phyloP scores from a whole-genome alignment of 1,140 invertebrate species.

The Drosophila nigromelanica region DNA sequence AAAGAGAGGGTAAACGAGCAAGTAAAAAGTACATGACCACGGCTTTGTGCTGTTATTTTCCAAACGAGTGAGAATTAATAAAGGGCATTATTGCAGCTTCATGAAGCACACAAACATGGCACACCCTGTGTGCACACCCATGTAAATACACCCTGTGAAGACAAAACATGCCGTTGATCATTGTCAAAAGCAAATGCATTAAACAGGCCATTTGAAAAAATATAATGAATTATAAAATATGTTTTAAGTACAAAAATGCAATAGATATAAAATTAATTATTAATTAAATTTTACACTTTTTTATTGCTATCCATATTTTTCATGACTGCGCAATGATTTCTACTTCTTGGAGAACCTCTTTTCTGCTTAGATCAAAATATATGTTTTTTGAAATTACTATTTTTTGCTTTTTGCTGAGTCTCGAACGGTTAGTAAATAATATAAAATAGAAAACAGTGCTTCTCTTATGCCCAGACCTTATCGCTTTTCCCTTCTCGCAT shows the following conservation, averaged over 20 bases:
- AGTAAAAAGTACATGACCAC: conserved; percentile 54
- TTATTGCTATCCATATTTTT: too few relatives aligned
- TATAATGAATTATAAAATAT: background rate
- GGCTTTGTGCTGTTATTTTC: conserved; percentile 78
- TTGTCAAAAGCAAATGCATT: conserved; percentile 68
- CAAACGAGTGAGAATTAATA: conserved; percentile 80
- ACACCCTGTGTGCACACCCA: background rate
- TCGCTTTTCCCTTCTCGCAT: background rate
- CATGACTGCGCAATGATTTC: too few relatives aligned
- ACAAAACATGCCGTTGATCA: conserved; percentile 51
- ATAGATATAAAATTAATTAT: background rate
- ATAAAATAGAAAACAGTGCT: too few relatives aligned
- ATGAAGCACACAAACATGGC: conserved; percentile 60
- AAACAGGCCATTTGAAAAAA: conserved; percentile 24
- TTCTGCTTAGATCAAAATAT: too few relatives aligned
- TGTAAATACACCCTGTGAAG: conserved; percentile 5
- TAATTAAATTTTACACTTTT: too few relatives aligned
- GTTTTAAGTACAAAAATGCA: background rate
- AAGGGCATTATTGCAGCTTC: conserved; percentile 80
- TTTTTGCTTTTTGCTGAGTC: too few relatives aligned
- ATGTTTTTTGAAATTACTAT: too few relatives aligned
- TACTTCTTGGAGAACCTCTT: too few relatives aligned
- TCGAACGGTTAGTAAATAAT: too few relatives aligned
- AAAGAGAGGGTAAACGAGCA: conserved; percentile 4
- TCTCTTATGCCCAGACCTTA: background rate